Base-by-base conservation (phyloP, 2,888 invertebrate species). In the Protophormia terraenovae region DNA sequence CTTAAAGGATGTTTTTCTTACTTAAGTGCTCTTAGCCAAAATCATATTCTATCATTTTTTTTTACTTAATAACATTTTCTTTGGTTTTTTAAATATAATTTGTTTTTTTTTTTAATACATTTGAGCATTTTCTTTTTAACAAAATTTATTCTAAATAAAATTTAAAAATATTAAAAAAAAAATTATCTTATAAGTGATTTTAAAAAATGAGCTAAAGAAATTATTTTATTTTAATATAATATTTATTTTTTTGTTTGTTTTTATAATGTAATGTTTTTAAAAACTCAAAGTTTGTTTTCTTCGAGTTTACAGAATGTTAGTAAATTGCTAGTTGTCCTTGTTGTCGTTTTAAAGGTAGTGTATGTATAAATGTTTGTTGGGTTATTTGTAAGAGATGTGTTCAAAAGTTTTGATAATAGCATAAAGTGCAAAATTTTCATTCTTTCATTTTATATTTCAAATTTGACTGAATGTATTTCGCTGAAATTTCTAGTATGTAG, bases 121-220 rank as follows among this genome's bases (percentile, higher is more conserved):
- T 85, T 85, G 85, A 85, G 85, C 85, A 77, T 80, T 80, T 84
- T 72, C n/a, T 69, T 83, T 77, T 66, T 80, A 85, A 85, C 85
- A 85, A 85, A 85, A 85, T 85, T 85, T 82, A 82, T 85, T 75
- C 85, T 85, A 85, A 85, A 85, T 82, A 75, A 85, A 85, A 79
- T 85, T 82, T 85, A 85, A 85, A 84, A 85, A 82, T 78, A 71
- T 78, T 29, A 16, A 62, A 76, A 50, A 85, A 79, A 83, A 82
- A 85, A 75, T 73, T 82, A 62, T 73, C 58, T 78, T 78, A 75
- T 75, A 78, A 47, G 81, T 85, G 82, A 73, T 24, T 80, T 84
- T 66, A 78, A 75, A 83, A 80, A 72, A 84, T 72, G 72, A 67
- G 71, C 80, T 81, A 77, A 77, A n/a, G 53, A 73, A 80, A 73